Conservation (phyloP, 2,113 vertebrate genomes). For the Tragelaphus scriptus region DNA sequence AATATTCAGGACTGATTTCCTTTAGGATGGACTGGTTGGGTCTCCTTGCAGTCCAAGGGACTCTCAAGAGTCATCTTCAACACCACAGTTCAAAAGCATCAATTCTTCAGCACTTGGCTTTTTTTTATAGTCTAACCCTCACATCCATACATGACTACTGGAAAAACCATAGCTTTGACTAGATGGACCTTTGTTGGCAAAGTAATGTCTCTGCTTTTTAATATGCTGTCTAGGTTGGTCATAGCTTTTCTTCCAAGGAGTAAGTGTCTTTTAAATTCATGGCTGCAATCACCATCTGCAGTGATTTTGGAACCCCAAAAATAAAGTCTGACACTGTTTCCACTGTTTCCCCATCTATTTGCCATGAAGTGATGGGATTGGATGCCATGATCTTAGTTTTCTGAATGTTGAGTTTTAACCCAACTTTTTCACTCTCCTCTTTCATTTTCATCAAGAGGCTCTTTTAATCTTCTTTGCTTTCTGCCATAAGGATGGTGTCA, state of each 20-base stretch:
- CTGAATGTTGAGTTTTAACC: background rate
- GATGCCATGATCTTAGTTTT: background rate
- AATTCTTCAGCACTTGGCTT: rapidly evolving
- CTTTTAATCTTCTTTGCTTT: background rate
- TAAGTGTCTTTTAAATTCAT: too few relatives aligned
- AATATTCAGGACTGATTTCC: background rate
- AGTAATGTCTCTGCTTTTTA: background rate
- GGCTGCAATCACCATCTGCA: background rate
- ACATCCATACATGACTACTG: background rate
- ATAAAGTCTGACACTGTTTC: background rate
- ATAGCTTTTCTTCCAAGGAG: background rate
- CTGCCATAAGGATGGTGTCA: background rate
- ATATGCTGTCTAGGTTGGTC: background rate
- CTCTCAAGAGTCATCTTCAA: background rate
- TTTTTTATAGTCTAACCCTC: background rate
- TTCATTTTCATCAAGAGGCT: background rate
- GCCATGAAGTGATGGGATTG: background rate
- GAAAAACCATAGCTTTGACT: background rate
- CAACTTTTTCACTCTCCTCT: background rate
- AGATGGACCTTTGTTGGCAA: background rate
- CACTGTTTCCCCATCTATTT: background rate
- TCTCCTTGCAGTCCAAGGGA: background rate
- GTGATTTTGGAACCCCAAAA: background rate
- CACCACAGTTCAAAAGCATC: background rate
- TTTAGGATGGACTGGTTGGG: background rate